Conservation (phyloP, 2,113 vertebrate species). For the Elephantulus edwardii region DNA sequence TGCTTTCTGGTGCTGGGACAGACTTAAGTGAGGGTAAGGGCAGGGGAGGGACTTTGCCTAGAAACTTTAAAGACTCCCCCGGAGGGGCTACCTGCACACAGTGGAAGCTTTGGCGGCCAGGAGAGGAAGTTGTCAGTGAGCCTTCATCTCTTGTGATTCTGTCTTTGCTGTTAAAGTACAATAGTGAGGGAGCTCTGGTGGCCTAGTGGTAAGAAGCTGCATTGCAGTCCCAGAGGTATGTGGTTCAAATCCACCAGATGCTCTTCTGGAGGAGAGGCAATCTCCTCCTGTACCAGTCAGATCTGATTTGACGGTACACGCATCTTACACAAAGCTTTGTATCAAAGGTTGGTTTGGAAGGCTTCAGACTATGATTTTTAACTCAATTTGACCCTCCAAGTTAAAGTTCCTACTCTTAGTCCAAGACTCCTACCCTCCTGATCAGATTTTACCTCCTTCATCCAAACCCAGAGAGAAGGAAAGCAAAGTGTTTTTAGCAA, state of each 20-base stretch:
- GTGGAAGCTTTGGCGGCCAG: background rate
- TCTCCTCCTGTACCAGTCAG: too few species aligned
- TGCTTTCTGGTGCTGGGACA: background rate
- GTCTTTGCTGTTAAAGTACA: background rate
- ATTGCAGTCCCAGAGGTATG: too few species aligned
- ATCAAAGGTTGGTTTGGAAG: background rate
- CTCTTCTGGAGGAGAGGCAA: too few species aligned
- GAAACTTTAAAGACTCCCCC: background rate
- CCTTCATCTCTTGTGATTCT: background rate
- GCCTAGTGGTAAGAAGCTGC: too few species aligned
- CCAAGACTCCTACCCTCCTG: background rate
- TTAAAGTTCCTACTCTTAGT: background rate
- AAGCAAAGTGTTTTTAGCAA: slow-evolving; percentile 5
- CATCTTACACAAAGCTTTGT: background rate
- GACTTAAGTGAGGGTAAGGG: background rate
- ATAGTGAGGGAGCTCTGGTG: too few species aligned
- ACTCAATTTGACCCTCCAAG: background rate
- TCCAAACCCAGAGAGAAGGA: background rate
- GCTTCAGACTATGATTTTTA: background rate
- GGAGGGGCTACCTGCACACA: background rate
- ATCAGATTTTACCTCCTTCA: background rate
- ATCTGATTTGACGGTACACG: too few species aligned
- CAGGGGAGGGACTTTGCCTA: background rate
- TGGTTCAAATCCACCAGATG: too few species aligned
- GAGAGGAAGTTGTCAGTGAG: background rate